Base-by-base conservation (phyloP, 2,888 invertebrate genomes). In the Aphrophora alni region DNA sequence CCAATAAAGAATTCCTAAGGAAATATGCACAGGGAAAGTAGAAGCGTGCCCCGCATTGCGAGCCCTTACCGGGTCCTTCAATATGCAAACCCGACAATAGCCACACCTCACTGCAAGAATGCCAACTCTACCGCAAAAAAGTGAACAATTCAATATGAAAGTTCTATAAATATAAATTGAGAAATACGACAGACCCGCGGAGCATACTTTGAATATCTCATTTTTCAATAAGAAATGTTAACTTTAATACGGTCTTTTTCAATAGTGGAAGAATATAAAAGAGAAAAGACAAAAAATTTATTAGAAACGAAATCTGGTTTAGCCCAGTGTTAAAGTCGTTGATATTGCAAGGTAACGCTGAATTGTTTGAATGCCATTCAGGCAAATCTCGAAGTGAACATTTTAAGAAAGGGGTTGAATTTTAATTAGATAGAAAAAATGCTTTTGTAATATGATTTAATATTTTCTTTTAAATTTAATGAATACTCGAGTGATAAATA, bases 91-190 rank as follows among this genome's bases (percentile, higher is more conserved):
- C 59, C 59, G 59, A 59, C 59, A 59, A 59, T 59, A 59, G 59
- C 59, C 59, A 59, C 59, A 59, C 59, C 59, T 59, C 59, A 21
- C 21, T 5, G n/a, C 59, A 59, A 21, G 59, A 59, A 59, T 59
- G 59, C 59, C 59, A 59, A 59, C 59, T 5, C 59, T 21, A 21
- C 59, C 21, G 59, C 59, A 8, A 59, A 59, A 59, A 59, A 59
- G 21, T 59, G 59, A 59, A 59, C 59, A 59, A 59, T 59, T 21
- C 59, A 21, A 59, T 59, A 59, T 59, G 59, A 59, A 59, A 59
- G 59, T 59, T 59, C 59, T 59, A 59, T 59, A 59, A 59, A 59
- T 59, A 59, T 59, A 44, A 59, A 21, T 59, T n/a, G 59, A 59
- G 59, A 59, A 21, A 44, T 44, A 44, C 44, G 8, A 44, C 14